Evolutionary conservation across 2,888 invertebrate genomes (phyloP).

Genomic region (Phaedon cochleariae): DNA sequence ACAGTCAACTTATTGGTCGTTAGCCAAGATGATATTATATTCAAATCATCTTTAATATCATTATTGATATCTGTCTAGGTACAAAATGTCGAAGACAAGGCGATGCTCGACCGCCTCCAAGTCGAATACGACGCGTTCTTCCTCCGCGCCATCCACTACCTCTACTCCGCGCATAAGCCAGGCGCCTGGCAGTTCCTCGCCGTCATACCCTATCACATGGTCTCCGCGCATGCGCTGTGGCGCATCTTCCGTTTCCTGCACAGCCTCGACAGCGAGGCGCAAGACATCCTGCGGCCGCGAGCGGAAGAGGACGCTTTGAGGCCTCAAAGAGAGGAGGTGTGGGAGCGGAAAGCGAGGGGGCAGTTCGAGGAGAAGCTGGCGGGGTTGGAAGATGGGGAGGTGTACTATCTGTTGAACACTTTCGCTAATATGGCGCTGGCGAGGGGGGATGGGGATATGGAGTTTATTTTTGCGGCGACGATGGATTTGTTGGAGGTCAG

Average conservation of each 20-base stretch:
- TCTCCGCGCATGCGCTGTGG: slow-evolving; percentile 71
- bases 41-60: background rate
- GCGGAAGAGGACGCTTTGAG: slow-evolving; percentile 60
- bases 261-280: slow-evolving; percentile 63
- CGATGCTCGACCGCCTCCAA: slow-evolving; percentile 68
- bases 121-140: slow-evolving; percentile 80
- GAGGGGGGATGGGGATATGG: slow-evolving; percentile 67
- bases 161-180: slow-evolving; percentile 75
- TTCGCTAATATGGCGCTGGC: slow-evolving; percentile 82
- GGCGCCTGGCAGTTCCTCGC: slow-evolving; percentile 86
- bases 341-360: slow-evolving; percentile 62
- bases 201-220: slow-evolving; percentile 73
- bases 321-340: too few species aligned
- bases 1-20: too few species aligned
- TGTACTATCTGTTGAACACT: slow-evolving; percentile 79
- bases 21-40: background rate
- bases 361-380: slow-evolving; percentile 73
- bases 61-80: slow-evolving; percentile 38
- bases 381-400: slow-evolving; percentile 74
- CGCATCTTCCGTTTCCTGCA: slow-evolving; percentile 72
- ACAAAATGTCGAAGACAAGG: slow-evolving; percentile 60
- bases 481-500: slow-evolving; percentile 75
- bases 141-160: slow-evolving; percentile 72
- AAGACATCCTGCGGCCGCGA: slow-evolving; percentile 52
- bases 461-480: slow-evolving; percentile 72